phyloP scores from a whole-genome alignment of 2,797 vertebrate species.

The Anguilla megastoma region DNA sequence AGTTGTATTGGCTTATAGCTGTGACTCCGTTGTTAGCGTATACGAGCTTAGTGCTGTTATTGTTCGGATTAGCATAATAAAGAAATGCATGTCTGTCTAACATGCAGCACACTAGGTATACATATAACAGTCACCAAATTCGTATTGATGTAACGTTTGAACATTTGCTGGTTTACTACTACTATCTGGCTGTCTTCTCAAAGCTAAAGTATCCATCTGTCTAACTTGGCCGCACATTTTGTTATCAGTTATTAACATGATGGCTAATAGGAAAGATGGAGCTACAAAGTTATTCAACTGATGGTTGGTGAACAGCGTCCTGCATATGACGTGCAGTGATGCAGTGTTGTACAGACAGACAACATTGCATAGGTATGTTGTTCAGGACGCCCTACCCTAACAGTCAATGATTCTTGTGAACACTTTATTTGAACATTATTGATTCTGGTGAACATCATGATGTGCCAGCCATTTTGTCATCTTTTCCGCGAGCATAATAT shows the following conservation, averaged over 20 bases:
- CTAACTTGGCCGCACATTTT: too few species aligned
- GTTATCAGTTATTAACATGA: too few species aligned
- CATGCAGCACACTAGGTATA: background rate
- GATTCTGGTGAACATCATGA: background rate
- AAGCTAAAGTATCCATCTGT: too few species aligned
- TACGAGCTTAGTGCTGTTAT: background rate
- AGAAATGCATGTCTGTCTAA: background rate
- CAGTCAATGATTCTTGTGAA: background rate
- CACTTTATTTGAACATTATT: background rate
- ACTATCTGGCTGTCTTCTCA: too few species aligned
- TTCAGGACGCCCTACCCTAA: background rate
- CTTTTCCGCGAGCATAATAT: background rate
- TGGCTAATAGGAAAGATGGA: background rate
- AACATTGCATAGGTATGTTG: background rate
- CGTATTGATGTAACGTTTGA: too few species aligned
- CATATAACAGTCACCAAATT: too few species aligned
- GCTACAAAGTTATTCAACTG: background rate
- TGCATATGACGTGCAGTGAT: background rate
- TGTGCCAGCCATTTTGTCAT: background rate
- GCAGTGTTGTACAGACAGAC: background rate
- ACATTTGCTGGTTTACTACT: background rate
- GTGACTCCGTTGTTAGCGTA: background rate
- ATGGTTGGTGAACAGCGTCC: background rate
- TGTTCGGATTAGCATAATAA: background rate
- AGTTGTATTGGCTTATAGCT: background rate